Base-by-base conservation (phyloP, 2,113 vertebrate species). In the Probosciger aterrimus region DNA sequence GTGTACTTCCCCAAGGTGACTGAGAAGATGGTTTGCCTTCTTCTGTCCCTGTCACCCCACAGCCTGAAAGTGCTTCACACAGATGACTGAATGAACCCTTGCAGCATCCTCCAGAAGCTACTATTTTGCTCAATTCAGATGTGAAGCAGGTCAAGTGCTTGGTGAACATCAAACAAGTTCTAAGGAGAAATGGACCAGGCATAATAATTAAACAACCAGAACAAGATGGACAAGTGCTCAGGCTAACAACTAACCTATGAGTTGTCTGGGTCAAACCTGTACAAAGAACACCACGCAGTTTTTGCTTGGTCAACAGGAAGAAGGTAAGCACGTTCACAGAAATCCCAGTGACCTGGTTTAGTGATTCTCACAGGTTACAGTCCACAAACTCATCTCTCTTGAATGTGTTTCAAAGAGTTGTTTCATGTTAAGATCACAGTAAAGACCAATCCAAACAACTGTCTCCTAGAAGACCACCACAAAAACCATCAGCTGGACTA, bases 211-310 rank as follows among this genome's bases (percentile, higher is more conserved):
- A 64, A 37, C n/a, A 49, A n/a, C 69, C 64, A 86, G 37, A 86
- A 89, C 65, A 41, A 93, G 92, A 57, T 1, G 0, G 57, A 35
- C 69, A 46, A 69, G 90, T n/a, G 57, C 77, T 90, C 59, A 46
- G 41, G 44, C 46, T 71, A 19, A 33, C 63, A 41, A 6, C 4
- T 55, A 35, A 90, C 22, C 80, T 71, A 7, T 2, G 39, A 83
- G 46, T 22, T 78, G 62, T 37, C 83, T 46, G 49, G 35, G 67
- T 80, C 63, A 84, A 31, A 82, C 30, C 27, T 52, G 28, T n/a
- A 13, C 0, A 0, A 8, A 31, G 67, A 89, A 71, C 60, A 23
- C 4, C 4, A 6, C 30, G 15, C 23, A 20, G 27, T 41, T 80
- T 37, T 53, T 15, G 31, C 47, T 73, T 67, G 65, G 49, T 16